Evolutionary conservation across 1,140 invertebrate genomes (phyloP).

Genomic region (Calliopsis andreniformis): DNA sequence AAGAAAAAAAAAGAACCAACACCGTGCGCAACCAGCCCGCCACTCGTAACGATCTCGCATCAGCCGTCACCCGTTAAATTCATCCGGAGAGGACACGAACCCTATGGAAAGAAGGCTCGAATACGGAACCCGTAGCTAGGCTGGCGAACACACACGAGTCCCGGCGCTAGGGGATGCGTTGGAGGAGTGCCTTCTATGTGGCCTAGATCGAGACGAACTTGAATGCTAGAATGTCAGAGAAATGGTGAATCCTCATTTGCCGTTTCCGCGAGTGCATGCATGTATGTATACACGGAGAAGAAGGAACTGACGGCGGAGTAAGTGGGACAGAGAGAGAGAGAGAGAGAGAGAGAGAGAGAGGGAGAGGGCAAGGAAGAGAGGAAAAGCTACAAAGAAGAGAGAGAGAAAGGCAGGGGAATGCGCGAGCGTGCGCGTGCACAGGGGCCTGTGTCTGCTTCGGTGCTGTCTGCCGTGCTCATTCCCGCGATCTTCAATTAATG

Average conservation of each 20-base stretch:
- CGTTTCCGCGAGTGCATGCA: constrained; percentile 73
- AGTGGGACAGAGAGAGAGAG: constrained; percentile 29
- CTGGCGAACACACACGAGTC: constrained; percentile 25
- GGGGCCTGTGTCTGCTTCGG: constrained; percentile 70
- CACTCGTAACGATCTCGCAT: constrained; percentile 74
- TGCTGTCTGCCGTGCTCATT: constrained; percentile 79
- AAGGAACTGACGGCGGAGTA: constrained; percentile 22
- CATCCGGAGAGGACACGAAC: constrained; percentile 69
- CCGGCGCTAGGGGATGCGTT: constrained; percentile 24
- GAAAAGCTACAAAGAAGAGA: constrained; percentile 35
- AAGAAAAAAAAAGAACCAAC: constrained; percentile 60
- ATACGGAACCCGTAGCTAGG: constrained; percentile 55
- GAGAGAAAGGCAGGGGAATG: not conserved
- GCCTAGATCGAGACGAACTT: constrained; percentile 80
- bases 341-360: constrained; percentile 50
- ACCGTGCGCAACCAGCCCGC: constrained; percentile 52
- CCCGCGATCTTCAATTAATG: constrained; percentile 82
- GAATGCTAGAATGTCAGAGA: constrained; percentile 79
- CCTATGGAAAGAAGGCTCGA: constrained; percentile 67
- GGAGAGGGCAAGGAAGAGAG: constrained; percentile 40
- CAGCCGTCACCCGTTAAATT: constrained; percentile 74
- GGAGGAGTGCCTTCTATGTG: constrained; percentile 62
- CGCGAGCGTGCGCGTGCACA: constrained; percentile 29
- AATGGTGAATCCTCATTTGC: constrained; percentile 80
- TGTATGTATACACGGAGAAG: constrained; percentile 40